Evolutionary conservation across 53 echinoderm and acorn worm species (phyloP).

Genomic region (Holothuria scabra): DNA sequence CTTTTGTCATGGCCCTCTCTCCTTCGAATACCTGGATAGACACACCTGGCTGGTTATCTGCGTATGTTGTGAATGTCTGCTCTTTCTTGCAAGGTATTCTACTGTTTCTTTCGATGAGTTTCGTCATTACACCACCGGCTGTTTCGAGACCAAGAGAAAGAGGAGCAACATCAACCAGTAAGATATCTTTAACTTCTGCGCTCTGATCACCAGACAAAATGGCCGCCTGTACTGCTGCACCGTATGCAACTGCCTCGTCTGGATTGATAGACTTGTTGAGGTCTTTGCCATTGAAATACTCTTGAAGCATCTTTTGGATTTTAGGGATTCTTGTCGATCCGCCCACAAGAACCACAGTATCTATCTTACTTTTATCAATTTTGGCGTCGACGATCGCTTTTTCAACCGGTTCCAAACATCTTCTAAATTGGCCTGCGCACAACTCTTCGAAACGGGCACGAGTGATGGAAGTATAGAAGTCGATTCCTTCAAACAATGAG

Average conservation of each 20-base stretch:
- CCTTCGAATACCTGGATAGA: constrained; percentile 89
- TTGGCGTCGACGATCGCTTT: constrained; percentile 83
- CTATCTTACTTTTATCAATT: constrained; percentile 71
- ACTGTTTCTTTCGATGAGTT: constrained; percentile 81
- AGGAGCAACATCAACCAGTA: constrained; percentile 92
- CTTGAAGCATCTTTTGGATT: constrained; percentile 86
- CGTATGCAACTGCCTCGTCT: constrained; percentile 91
- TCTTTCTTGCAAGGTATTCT: constrained; percentile 61
- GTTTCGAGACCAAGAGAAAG: constrained; percentile 88
- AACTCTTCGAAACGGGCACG: constrained; percentile 93
- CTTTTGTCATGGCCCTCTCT: constrained; percentile 87
- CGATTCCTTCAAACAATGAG: constrained; percentile 86
- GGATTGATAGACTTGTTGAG: constrained; percentile 86
- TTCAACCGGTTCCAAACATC: constrained; percentile 83
- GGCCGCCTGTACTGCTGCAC: constrained; percentile 85
- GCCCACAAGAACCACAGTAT: constrained; percentile 87
- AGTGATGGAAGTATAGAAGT: constrained; percentile 85
- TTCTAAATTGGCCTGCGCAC: constrained; percentile 77
- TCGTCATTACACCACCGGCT: constrained; percentile 86
- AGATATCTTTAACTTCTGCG: constrained; percentile 81
- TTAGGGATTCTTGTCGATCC: constrained; percentile 91
- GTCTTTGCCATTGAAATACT: constrained; percentile 79
- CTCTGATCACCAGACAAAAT: constrained; percentile 90
- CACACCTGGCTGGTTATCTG: constrained; percentile 88
- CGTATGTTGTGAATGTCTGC: constrained; percentile 60